Evolutionary conservation across 2,113 vertebrate genomes (phyloP).

Genomic region (Panthera tigris): DNA sequence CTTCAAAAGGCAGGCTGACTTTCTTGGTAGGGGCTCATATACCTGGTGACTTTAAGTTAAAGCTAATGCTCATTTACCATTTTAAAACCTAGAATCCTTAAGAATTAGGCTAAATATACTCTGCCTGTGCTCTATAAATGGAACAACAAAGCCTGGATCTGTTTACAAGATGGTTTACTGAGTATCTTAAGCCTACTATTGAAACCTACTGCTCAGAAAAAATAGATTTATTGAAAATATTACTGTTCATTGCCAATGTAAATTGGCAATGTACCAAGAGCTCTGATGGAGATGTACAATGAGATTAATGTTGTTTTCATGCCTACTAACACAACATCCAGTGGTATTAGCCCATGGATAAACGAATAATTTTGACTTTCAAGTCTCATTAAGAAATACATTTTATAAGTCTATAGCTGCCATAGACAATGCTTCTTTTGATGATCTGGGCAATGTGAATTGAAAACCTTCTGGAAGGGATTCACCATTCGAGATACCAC

Average conservation of each 20-base stretch:
- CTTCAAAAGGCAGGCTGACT: background rate
- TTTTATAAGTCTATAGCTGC: background rate
- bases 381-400: background rate
- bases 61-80: background rate
- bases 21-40: background rate
- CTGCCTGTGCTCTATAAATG: background rate
- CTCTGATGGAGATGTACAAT: background rate
- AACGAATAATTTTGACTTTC: background rate
- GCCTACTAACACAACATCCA: background rate
- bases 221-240: background rate
- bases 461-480: background rate
- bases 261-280: background rate
- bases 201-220: background rate
- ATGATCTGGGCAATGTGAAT: background rate
- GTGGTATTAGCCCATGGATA: background rate
- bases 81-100: background rate
- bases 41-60: background rate
- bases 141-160: background rate
- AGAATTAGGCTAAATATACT: background rate
- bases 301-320: background rate
- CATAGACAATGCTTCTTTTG: background rate
- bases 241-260: too few relatives aligned
- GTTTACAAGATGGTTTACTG: background rate
- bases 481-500: background rate
- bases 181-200: background rate